phyloP scores from a whole-genome alignment of 2,113 vertebrate genomes.

The Ochotona curzoniae region DNA sequence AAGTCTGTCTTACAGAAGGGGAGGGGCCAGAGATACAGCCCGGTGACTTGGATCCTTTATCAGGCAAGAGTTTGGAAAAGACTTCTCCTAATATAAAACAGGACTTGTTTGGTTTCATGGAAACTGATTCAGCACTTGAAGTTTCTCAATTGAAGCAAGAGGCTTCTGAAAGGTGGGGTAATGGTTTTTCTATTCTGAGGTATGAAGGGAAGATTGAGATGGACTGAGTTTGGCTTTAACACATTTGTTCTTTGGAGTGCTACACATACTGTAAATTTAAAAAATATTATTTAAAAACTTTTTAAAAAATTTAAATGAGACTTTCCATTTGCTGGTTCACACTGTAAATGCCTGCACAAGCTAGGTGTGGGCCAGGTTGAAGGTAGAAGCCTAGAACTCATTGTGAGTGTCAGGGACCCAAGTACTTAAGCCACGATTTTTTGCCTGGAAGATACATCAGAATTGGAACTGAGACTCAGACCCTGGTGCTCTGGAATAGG shows the following conservation, averaged over 20 bases:
- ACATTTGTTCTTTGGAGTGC: neutral
- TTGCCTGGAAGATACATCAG: no score
- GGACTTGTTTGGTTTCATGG: conserved; percentile 84
- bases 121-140: conserved; percentile 77
- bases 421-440: no score
- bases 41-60: conserved; percentile 76
- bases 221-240: neutral
- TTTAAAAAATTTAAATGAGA: neutral
- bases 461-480: no score
- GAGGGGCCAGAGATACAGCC: conserved; percentile 75
- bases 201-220: neutral
- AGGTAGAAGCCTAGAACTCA: no score
- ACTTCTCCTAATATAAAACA: conserved; percentile 81
- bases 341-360: no score
- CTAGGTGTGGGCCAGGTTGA: no score
- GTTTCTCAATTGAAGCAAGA: conserved; percentile 85
- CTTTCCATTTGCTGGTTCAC: no score
- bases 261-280: conserved; percentile 7
- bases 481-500: no score
- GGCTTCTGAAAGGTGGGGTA: conserved; percentile 86
- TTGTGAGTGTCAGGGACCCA: no score
- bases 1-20: conserved; percentile 69
- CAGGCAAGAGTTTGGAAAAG: conserved; percentile 81
- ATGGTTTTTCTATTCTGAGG: conserved; percentile 22
- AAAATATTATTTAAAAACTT: no score